Evolutionary conservation across 2,113 vertebrate genomes (phyloP).

Genomic region (Cheirogaleus medius): DNA sequence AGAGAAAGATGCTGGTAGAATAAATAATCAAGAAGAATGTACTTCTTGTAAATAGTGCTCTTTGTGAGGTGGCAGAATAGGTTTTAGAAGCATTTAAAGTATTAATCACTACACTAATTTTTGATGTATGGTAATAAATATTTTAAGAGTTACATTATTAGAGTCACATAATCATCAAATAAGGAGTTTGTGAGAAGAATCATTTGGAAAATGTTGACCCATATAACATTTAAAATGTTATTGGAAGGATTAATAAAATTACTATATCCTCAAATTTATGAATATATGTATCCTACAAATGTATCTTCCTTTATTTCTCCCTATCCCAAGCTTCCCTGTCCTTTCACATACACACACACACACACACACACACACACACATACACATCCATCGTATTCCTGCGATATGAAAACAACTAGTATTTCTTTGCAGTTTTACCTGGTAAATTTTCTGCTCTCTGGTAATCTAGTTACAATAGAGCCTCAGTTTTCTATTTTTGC

Average conservation of each 20-base stretch:
- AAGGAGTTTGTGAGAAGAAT: neutral
- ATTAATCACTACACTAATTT: neutral
- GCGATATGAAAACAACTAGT: neutral
- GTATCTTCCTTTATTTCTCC: neutral
- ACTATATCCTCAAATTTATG: neutral
- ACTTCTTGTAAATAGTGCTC: neutral
- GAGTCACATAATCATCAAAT: neutral
- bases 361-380: neutral
- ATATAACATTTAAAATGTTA: neutral
- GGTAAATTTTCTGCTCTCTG: neutral
- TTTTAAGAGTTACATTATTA: neutral
- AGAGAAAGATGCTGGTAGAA: constrained; percentile 8
- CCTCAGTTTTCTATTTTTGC: constrained; percentile 30
- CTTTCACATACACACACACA: neutral
- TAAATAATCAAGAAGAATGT: constrained; percentile 37
- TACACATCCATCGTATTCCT: neutral
- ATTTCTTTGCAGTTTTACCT: neutral
- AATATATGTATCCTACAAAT: neutral
- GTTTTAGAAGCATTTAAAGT: constrained; percentile 14
- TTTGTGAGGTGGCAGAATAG: neutral
- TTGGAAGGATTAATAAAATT: neutral
- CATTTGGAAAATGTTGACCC: neutral
- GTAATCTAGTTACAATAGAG: neutral
- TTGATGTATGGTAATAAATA: neutral
- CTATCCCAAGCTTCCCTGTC: neutral